These are phyloP conservation scores for Agonopterix arenella DNA, from an alignment of 2,888 invertebrate species.

Conservation along the genomic window DNA sequence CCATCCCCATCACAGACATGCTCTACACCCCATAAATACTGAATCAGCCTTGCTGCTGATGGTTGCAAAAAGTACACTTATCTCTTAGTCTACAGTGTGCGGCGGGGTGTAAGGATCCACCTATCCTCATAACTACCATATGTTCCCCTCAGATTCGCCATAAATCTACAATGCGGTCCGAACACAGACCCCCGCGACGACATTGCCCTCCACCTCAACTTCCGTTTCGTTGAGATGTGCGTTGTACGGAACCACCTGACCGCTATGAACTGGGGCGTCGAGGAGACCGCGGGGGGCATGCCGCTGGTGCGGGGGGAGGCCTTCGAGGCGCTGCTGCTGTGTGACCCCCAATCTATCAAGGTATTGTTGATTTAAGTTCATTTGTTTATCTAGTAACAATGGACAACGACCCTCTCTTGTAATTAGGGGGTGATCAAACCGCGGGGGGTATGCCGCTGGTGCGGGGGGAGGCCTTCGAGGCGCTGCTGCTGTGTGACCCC, in stretches of 20 bases:
- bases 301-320: constrained; percentile 79
- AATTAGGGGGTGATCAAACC: constrained; percentile 66
- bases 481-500: constrained; percentile 81
- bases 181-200: constrained; percentile 84
- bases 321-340: constrained; percentile 84
- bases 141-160: constrained; percentile 77
- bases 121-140: background rate
- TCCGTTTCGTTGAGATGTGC: constrained; percentile 67
- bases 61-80: too few relatives aligned
- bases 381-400: too few relatives aligned
- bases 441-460: constrained; percentile 78
- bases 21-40: too few relatives aligned
- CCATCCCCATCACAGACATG: too few relatives aligned
- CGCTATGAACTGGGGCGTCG: constrained; percentile 65
- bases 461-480: constrained; percentile 82
- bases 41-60: too few relatives aligned
- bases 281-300: constrained; percentile 72
- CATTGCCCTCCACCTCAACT: constrained; percentile 83
- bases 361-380: constrained; percentile 46
- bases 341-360: constrained; percentile 78
- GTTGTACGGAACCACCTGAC: constrained; percentile 70
- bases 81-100: too few relatives aligned
- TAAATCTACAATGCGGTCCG: constrained; percentile 87
- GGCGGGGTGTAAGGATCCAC: too few relatives aligned
- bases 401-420: too few relatives aligned